Base-by-base conservation (phyloP, 2,113 vertebrate species). In the Tretioscincus oriximinensis region DNA sequence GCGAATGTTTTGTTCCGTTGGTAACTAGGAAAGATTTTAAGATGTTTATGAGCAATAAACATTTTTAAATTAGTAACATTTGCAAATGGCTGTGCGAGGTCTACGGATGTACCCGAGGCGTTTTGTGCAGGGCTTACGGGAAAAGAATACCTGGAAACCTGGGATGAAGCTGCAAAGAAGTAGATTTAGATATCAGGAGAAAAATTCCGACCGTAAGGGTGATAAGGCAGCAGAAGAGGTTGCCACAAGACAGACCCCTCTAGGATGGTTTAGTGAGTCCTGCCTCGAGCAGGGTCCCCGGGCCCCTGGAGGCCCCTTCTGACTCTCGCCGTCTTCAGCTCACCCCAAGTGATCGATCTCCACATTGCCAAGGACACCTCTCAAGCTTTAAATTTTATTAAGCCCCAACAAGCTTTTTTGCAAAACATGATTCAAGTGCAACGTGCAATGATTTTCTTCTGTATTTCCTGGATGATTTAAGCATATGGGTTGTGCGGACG, bases 311-410 rank as follows among this genome's bases (percentile, higher is more conserved):
- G 35, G 35, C 35, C 35, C 35, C 2, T 41, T 41, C 35, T 5
- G 5, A 5, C 35, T 5, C 35, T 29, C 1, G 76, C 1, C 2
- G 10, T 65, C 0, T 60, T 5, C 4, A 51, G 41, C 5, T 14
- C 8, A 24, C 14, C 7, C 9, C 10, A 68, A 60, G 0, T 20
- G 1, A 8, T 24, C 4, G 0, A 63, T 12, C 16, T 74, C 2
- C 2, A 83, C 35, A 61, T 0, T 18, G 7, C n/a, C n/a, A 8
- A 77, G 8, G 4, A 72, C 88, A 81, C n/a, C 72, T 26, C 47
- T 68, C 81, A 95, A 90, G 91, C 92, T 93, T 94, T 86, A 91
- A 51, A 82, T 1, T 95, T 95, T 95, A 95, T 95, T 96, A 93
- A 87, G 88, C 85, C 88, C 87, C 88, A 76, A 78, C 84, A 90